Evolutionary conservation across 1,140 invertebrate genomes (phyloP), one percentile per base, ranked within the genome.

Genomic region (Eulimnadia texana): DNA sequence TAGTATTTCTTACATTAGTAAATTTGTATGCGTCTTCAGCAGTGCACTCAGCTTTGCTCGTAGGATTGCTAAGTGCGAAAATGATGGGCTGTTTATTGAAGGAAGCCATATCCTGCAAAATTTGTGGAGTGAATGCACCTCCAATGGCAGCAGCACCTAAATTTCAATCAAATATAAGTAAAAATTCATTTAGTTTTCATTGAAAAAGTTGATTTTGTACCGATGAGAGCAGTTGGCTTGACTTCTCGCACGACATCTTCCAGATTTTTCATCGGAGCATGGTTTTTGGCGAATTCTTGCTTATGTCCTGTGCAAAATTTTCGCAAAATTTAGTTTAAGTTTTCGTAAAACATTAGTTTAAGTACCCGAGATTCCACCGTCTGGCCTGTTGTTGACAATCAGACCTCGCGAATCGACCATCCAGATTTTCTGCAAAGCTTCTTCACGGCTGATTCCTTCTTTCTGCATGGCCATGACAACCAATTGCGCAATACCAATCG

Each of bases 11-110:
- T 76, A 92, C 90, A 67, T 94, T 81, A 3, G 93, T 94, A 68
- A 87, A 67, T 27, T 80, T 80, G 68, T 93, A 96, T 1, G 93
- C 93, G 64, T 86, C 82, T 69, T 94, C 86, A 20, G 94, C 93
- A 2, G 94, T 98, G 71, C 94, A 98, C 76, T 98, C 94, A 9
- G 94, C 92, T 78, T 93, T 93, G 69, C 81, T 85, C 0, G 94
- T 98, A 20, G 94, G 94, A 79, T 98, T 98, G 66, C 92, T 96
- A 3, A 98, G 76, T n/a, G 94, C 93, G 73, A 98, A 98, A 56
- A 98, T 86, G 60, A 98, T 81, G 0, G 94, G 94, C 58, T 83
- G 78, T 28, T 93, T 81, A 66, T 90, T 93, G 70, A 87, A 85
- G 60, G 80, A 76, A 0, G 83, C 88, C 92, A 98, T 95, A 64